A percentile compares a stretch with the other conserved stretches of the same genome.
Evolutionary conservation across 2,797 vertebrate species (phyloP).

Genomic region (Furcifer pardalis): DNA sequence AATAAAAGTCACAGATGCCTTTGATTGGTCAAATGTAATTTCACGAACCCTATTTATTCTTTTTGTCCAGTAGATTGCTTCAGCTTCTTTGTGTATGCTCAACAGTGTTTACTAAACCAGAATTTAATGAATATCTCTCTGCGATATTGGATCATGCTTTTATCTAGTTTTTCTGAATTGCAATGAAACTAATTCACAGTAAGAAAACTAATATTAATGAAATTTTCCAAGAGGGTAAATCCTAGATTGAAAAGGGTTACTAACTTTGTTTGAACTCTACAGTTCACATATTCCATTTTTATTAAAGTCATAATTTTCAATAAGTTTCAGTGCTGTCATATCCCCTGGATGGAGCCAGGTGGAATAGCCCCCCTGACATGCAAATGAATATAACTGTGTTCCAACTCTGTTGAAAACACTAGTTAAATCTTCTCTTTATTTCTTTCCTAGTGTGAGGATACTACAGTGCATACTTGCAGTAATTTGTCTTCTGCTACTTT

Average conservation of each 20-base stretch:
- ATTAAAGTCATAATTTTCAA: constrained; percentile 30
- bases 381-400: constrained; percentile 6
- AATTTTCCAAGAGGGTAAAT: constrained; percentile 15
- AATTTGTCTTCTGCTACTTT: neutral
- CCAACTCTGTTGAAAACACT: constrained; percentile 14
- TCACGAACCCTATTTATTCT: neutral
- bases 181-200: constrained; percentile 13
- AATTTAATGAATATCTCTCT: constrained; percentile 7
- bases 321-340: constrained; percentile 17
- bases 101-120: constrained; percentile 9
- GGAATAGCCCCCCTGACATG: constrained; percentile 16
- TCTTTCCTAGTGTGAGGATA: neutral
- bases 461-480: neutral
- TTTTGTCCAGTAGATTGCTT: constrained; percentile 1
- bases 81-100: neutral
- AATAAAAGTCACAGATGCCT: neutral
- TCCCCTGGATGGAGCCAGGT: constrained; percentile 20
- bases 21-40: neutral
- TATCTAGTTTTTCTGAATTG: constrained; percentile 2
- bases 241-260: constrained; percentile 16
- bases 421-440: constrained; percentile 15
- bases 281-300: constrained; percentile 26
- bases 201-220: constrained; percentile 28
- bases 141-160: neutral
- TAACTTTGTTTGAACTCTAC: constrained; percentile 38